Evolutionary conservation across 2,888 invertebrate species (phyloP).

Genomic region (Sphaerophoria rueppellii): DNA sequence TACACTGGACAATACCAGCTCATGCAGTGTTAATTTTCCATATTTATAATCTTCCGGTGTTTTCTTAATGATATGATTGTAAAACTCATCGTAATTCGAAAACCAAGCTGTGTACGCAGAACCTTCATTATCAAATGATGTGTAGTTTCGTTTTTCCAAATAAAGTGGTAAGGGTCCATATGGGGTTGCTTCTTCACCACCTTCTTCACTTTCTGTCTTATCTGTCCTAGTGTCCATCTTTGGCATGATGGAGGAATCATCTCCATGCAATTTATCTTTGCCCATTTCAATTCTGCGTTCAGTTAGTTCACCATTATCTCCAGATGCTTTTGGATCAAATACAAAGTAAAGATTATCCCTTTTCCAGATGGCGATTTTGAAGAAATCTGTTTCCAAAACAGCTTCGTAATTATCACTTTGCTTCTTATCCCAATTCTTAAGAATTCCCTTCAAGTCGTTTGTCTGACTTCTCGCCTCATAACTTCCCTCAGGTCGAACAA

Average conservation of each 20-base stretch:
- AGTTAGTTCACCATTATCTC: slow-evolving; percentile 83
- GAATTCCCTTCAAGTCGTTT: slow-evolving; percentile 53
- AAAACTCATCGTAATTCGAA: slow-evolving; percentile 55
- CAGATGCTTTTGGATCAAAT: slow-evolving; percentile 85
- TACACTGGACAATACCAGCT: slow-evolving; percentile 30
- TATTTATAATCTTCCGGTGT: slow-evolving; percentile 62
- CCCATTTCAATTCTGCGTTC: slow-evolving; percentile 73
- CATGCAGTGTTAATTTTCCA: slow-evolving; percentile 63
- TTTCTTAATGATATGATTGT: slow-evolving; percentile 67
- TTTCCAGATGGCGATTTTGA: slow-evolving; percentile 83
- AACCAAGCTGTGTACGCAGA: slow-evolving; percentile 75
- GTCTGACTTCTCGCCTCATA: not conserved
- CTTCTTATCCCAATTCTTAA: slow-evolving; percentile 56
- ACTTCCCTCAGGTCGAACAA: slow-evolving; percentile 30
- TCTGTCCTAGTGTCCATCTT: not conserved
- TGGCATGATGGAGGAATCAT: slow-evolving; percentile 66
- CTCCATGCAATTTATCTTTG: slow-evolving; percentile 77
- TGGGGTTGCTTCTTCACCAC: not conserved
- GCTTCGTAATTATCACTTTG: slow-evolving; percentile 47
- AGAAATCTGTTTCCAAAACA: slow-evolving; percentile 71
- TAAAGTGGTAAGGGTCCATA: not conserved
- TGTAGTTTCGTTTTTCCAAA: slow-evolving; percentile 55
- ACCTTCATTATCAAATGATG: slow-evolving; percentile 76
- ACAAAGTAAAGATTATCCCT: slow-evolving; percentile 83
- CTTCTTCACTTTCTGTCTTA: slow-evolving; percentile 70